phyloP scores from a whole-genome alignment of 2,113 vertebrate genomes.

The Osmerus mordax region DNA sequence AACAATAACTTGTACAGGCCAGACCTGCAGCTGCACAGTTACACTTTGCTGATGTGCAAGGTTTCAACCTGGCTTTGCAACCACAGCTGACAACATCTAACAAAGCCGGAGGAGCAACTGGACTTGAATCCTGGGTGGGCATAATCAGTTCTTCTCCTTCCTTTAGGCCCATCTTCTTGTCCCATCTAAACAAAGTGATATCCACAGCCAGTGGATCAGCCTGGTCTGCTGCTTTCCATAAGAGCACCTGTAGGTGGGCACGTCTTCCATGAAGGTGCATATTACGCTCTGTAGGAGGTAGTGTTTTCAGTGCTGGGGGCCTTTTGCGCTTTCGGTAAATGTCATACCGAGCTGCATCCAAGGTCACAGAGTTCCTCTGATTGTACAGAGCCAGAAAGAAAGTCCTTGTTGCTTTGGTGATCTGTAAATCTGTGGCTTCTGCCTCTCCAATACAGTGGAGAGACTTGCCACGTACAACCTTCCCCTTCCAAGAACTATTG shows the following conservation, averaged over 20 bases:
- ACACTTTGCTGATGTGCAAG: background rate
- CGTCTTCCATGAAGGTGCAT: conserved; percentile 7
- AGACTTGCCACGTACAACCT: conserved; percentile 4
- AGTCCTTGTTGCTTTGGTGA: conserved; percentile 8
- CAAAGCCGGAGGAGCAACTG: conserved; percentile 1
- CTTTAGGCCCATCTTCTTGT: conserved; percentile 10
- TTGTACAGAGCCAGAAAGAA: conserved; percentile 18
- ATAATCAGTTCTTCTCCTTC: conserved; percentile 11
- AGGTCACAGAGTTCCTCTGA: conserved; percentile 10
- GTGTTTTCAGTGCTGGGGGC: conserved; percentile 12
- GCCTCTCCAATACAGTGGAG: conserved; percentile 13
- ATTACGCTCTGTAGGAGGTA: conserved; percentile 13
- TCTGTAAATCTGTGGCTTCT: conserved; percentile 16
- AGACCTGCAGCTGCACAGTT: background rate
- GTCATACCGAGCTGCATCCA: conserved; percentile 9
- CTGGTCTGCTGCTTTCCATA: conserved; percentile 10
- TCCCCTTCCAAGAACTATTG: background rate
- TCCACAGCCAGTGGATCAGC: conserved; percentile 18
- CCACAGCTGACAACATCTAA: background rate
- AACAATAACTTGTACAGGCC: background rate
- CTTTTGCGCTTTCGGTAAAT: conserved; percentile 10
- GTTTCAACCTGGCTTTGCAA: background rate
- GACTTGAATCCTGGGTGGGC: conserved; percentile 11
- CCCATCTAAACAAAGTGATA: conserved; percentile 11
- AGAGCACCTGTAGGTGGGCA: background rate